These are phyloP conservation scores for Ptychodera flava DNA, from an alignment of 35 echinoderm and acorn worm genomes.

Conservation along the genomic window DNA sequence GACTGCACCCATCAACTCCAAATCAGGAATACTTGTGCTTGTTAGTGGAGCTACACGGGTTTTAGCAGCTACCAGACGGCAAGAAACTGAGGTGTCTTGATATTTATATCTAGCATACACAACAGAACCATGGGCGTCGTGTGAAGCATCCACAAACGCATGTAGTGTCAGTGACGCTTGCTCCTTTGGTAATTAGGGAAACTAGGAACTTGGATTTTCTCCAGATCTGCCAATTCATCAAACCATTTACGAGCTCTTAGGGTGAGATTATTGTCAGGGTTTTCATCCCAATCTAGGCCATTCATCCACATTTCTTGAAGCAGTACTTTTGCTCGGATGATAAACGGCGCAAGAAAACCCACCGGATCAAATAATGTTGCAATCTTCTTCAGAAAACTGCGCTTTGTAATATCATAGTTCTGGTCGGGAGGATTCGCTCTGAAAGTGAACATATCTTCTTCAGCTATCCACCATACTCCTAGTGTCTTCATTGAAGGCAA, in stretches of 20 bases:
- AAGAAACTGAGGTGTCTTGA: neutral
- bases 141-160: no score
- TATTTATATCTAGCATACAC: neutral
- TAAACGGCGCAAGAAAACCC: conserved; percentile 21
- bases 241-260: no score
- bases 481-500: no score
- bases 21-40: conserved; percentile 15
- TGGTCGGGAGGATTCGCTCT: neutral
- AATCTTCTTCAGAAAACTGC: no score
- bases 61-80: conserved; percentile 8
- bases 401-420: conserved; percentile 4
- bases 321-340: conserved; percentile 1
- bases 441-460: no score
- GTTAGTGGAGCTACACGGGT: conserved; percentile 30
- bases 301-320: no score
- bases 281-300: no score
- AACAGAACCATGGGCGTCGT: no score
- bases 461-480: no score
- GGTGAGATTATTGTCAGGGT: no score
- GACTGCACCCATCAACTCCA: conserved; percentile 37
- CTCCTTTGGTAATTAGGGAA: no score
- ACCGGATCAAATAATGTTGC: conserved; percentile 28
- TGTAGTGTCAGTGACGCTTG: conserved; percentile 15
- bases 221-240: neutral
- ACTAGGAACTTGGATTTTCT: no score